These are phyloP conservation scores for Psococerastis gibbosa DNA, from an alignment of 2,888 invertebrate species.

Conservation along the genomic window DNA sequence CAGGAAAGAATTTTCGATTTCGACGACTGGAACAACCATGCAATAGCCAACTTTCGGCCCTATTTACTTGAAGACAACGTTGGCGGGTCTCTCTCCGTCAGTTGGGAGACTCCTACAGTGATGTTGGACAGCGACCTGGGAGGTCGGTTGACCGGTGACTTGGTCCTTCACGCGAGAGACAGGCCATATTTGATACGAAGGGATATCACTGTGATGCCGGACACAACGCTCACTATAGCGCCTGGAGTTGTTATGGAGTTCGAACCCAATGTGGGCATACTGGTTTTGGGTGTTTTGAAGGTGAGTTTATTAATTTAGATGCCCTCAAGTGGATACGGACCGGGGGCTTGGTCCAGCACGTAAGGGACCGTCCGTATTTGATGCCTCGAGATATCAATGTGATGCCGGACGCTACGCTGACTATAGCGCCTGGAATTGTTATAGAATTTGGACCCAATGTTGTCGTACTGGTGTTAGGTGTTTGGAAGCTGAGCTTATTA, in stretches of 20 bases:
- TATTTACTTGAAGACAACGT: conserved; percentile 61
- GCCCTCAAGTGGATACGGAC: too few relatives aligned
- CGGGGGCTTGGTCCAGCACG: too few relatives aligned
- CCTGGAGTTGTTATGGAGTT: conserved; percentile 87
- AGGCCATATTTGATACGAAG: conserved; percentile 62
- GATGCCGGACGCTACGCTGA: conserved; percentile 80
- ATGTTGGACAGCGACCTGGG: conserved; percentile 50
- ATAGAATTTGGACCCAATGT: conserved; percentile 91
- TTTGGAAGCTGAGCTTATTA: too few relatives aligned
- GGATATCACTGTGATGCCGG: conserved; percentile 95
- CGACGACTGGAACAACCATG: conserved; percentile 98
- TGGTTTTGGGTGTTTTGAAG: conserved; percentile 76
- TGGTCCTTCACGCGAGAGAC: conserved; percentile 39
- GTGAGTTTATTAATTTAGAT: conserved; percentile 27
- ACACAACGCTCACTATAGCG: conserved; percentile 63
- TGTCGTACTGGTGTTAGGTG: conserved; percentile 89
- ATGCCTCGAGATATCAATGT: conserved; percentile 83
- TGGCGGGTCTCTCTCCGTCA: conserved; percentile 52
- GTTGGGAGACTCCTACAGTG: conserved; percentile 35
- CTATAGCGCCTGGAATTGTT: conserved; percentile 71
- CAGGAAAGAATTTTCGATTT: conserved; percentile 78
- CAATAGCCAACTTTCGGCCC: conserved; percentile 77
- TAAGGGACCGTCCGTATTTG: conserved; percentile 50
- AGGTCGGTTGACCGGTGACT: conserved; percentile 50
- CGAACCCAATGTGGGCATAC: conserved; percentile 84